These are phyloP conservation scores for Cacatua alba DNA, from an alignment of 2,113 vertebrate genomes.

Conservation along the genomic window DNA sequence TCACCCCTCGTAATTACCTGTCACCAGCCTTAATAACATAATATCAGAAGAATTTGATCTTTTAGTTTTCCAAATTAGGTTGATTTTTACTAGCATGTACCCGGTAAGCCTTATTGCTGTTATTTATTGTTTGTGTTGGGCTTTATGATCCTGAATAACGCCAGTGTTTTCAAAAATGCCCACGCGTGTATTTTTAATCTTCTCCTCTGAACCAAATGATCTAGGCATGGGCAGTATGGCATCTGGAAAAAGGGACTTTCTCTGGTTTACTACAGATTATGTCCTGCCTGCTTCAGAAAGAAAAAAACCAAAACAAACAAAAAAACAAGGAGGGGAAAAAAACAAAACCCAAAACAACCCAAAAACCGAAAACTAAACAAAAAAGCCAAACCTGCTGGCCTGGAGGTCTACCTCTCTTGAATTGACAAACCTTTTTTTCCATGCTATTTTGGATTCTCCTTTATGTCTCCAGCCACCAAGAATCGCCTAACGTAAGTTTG, in stretches of 20 bases:
- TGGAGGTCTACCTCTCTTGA: neutral
- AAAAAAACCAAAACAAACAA: no score
- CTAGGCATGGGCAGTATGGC: neutral
- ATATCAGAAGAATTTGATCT: neutral
- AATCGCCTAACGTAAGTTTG: neutral
- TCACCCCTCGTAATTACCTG: neutral
- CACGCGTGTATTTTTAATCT: neutral
- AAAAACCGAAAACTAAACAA: neutral
- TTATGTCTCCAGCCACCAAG: neutral
- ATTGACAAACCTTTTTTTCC: fast-evolving
- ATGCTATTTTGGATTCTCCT: neutral
- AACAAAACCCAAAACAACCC: neutral
- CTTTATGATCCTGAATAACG: neutral
- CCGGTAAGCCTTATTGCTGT: neutral
- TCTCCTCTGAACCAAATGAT: neutral
- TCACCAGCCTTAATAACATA: neutral
- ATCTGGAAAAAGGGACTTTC: neutral
- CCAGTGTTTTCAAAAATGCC: neutral
- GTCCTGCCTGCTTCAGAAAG: fast-evolving
- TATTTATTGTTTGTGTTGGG: neutral
- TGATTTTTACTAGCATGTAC: neutral
- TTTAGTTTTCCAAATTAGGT: neutral
- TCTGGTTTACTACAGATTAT: neutral
- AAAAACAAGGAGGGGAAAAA: fast-evolving
- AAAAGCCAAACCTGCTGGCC: neutral